phyloP scores from a whole-genome alignment of 2,888 invertebrate genomes.

The Taphrorychus bicolor region DNA sequence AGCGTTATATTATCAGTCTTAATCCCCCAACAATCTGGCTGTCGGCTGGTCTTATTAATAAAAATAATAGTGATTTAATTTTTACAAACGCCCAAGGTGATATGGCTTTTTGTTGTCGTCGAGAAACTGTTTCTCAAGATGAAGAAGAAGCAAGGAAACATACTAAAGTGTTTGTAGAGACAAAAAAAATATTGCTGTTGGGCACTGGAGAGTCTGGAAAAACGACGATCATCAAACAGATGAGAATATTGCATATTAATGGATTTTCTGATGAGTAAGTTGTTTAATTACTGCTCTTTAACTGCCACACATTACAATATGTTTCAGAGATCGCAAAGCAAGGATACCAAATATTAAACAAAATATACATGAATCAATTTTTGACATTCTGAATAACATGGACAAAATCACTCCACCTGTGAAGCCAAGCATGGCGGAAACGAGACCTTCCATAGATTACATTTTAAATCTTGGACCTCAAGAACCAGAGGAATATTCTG shows the following conservation, averaged over 20 bases:
- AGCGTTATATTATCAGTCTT: slow-evolving; percentile 3
- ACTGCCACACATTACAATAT: not conserved
- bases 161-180: slow-evolving; percentile 50
- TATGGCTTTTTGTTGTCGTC: slow-evolving; percentile 23
- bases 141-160: slow-evolving; percentile 45
- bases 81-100: not conserved
- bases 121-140: slow-evolving; percentile 16
- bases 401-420: slow-evolving; percentile 58
- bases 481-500: slow-evolving; percentile 64
- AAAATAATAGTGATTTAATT: not conserved
- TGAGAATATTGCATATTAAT: slow-evolving; percentile 83
- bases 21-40: not conserved
- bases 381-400: slow-evolving; percentile 70
- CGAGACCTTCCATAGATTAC: slow-evolving; percentile 60
- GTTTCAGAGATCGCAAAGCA: slow-evolving; percentile 70
- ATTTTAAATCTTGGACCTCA: slow-evolving; percentile 62
- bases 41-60: not conserved
- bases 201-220: slow-evolving; percentile 85
- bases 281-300: not conserved
- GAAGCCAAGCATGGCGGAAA: slow-evolving; percentile 62
- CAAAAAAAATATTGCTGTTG: slow-evolving; percentile 68
- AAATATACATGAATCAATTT: slow-evolving; percentile 80
- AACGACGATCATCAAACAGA: slow-evolving; percentile 86
- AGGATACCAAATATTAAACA: slow-evolving; percentile 72
- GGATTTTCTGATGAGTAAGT: slow-evolving; percentile 76